Evolutionary conservation across 2,888 invertebrate species (phyloP).

Genomic region (Cantharis rustica): DNA sequence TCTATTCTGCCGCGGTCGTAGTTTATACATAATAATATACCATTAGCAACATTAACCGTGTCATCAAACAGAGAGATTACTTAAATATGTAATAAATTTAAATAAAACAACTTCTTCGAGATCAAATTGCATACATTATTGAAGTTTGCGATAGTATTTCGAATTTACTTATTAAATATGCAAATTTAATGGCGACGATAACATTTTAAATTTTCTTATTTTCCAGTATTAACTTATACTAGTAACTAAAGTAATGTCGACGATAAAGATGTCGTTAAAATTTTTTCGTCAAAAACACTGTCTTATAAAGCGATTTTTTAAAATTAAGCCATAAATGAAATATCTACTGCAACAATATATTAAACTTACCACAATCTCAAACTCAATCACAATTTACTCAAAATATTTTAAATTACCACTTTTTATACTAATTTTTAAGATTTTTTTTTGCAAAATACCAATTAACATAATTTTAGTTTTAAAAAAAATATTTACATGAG

Average conservation of each 20-base stretch:
- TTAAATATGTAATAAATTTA: conserved; percentile 49
- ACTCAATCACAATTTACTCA: neutral
- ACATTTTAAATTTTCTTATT: neutral
- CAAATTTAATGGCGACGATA: neutral
- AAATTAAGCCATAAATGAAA: neutral
- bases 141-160: neutral
- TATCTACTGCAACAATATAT: neutral
- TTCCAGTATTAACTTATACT: neutral
- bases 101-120: neutral
- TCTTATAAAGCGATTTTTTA: neutral
- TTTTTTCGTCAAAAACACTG: neutral
- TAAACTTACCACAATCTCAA: neutral
- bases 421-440: neutral
- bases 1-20: conserved; percentile 36
- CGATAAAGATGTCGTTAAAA: neutral
- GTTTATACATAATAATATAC: conserved; percentile 49
- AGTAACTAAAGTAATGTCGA: neutral
- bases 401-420: neutral
- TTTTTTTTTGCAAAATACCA: neutral
- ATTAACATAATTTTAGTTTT: too few species aligned
- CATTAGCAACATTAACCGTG: conserved; percentile 48
- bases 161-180: neutral
- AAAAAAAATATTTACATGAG: too few species aligned
- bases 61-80: conserved; percentile 50
- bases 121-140: neutral